phyloP scores from a whole-genome alignment of 2,888 invertebrate species.

The Melikaiella ostensackeni region DNA sequence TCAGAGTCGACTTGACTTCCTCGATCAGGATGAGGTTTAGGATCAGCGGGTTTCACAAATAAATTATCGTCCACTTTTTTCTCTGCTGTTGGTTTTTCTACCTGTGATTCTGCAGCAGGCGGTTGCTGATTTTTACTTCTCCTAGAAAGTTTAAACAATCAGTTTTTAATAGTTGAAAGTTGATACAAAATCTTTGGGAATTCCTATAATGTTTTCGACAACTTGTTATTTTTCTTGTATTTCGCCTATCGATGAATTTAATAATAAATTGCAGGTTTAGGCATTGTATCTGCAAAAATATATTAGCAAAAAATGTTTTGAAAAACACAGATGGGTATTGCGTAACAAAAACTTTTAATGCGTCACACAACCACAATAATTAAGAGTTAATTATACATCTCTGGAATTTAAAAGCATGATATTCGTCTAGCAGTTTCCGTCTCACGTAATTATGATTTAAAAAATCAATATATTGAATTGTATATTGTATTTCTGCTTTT shows the following conservation, averaged over 20 bases:
- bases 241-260: not conserved
- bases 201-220: not conserved
- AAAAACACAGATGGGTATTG: not conserved
- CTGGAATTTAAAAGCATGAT: not conserved
- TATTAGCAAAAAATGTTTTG: not conserved
- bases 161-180: not conserved
- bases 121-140: constrained; percentile 69
- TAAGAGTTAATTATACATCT: constrained; percentile 34
- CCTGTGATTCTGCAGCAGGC: constrained; percentile 58
- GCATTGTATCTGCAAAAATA: not conserved
- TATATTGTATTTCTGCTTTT: too few species aligned
- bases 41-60: constrained; percentile 71
- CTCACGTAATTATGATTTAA: not conserved
- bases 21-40: constrained; percentile 62
- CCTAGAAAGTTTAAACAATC: constrained; percentile 56
- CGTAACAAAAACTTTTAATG: not conserved
- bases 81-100: constrained; percentile 58
- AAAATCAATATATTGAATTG: not conserved
- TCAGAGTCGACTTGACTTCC: constrained; percentile 62
- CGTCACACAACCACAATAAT: constrained; percentile 9
- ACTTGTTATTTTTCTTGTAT: not conserved
- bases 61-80: constrained; percentile 63
- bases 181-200: not conserved
- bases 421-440: not conserved
- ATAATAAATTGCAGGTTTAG: not conserved